Base-by-base conservation (phyloP, 2,888 invertebrate genomes). In the Omphaloscelis lunosa region DNA sequence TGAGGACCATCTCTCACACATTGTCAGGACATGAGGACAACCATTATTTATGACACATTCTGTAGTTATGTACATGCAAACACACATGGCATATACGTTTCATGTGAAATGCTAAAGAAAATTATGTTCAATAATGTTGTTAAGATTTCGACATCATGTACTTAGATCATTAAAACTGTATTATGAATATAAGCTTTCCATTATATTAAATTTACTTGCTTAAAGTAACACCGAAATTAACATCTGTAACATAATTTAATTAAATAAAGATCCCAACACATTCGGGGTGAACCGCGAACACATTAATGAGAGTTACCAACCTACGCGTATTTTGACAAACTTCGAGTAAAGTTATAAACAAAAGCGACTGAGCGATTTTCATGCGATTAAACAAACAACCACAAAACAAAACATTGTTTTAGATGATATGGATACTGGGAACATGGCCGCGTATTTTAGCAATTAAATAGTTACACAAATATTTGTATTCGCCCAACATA, bases 401-500 rank as follows among this genome's bases (percentile, higher is more conserved):
- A 59, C 68, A 59, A 80, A 78, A 83, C 81, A 77, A 71, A 79
- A 81, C 78, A 74, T 80, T 83, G 85, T 83, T 82, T 85, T 70
- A 62, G 76, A 79, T 82, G 75, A 84, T 79, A 79, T 56, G 71
- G 68, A 75, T 80, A 81, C 75, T 66, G 63, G 58, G 11, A 81
- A 88, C 59, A 76, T 69, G 48, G 66, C 61, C 72, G 67, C 74
- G 56, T 77, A 72, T 77, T 82, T 74, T 61, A 76, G 79, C 81
- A 85, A 88, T 85, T 77, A 84, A 83, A 81, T 67, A 76, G 77
- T 77, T 72, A 62, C 48, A 80, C 76, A 83, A 85, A 85, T 88
- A 85, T 87, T 87, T 87, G 79, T 62, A 53, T 68, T 71, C 65
- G 3, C 58, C 51, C 27, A 79, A 78, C 84, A 89, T 89, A 90